Base-by-base conservation (phyloP, 1,140 invertebrate species). In the Phortica variegata region DNA sequence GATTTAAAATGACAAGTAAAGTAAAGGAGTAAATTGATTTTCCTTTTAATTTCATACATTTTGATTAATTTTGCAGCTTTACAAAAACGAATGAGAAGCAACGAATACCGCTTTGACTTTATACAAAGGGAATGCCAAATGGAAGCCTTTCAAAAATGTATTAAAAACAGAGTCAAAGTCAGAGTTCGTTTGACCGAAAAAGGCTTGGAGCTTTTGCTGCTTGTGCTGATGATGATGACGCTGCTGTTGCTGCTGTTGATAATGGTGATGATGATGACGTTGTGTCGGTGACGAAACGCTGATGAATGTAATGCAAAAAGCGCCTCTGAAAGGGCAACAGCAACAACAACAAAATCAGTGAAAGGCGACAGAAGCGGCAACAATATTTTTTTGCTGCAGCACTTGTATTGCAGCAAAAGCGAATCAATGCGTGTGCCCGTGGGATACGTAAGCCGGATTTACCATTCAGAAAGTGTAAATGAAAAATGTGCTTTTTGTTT, bases 381-480 rank as follows among this genome's bases (percentile, higher is more conserved):
- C 23, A 31, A 37, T 18, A 23, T 42, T 42, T 21, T 26, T 23
- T 29, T 13, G 17, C 20, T 29, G 26, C 33, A 36, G 47, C 42
- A 43, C 34, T 45, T 57, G 42, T 17, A 62, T 9, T 66, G 60
- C 63, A n/a, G 63, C 63, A n/a, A n/a, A 36, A 6, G 12, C 12
- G 61, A 69, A 69, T 69, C 65, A 69, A 69, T 69, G 65, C 63
- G 65, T 6, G 54, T 63, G 65, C 65, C 65, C 65, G 65, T 69
- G 61, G 65, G 65, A 66, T 60, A 70, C 61, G 69, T 72, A 72
- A 72, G 69, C 68, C 68, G 68, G 68, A 72, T 72, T 72, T 61
- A 50, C 68, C 68, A 72, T 72, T 72, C 68, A 72, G 63, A 68
- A 68, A 69, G 68, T 71, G 68, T 65, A 72, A 72, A 72, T 72